Evolutionary conservation across 2,888 invertebrate genomes (phyloP).

Genomic region (Pyrrhia umbra): DNA sequence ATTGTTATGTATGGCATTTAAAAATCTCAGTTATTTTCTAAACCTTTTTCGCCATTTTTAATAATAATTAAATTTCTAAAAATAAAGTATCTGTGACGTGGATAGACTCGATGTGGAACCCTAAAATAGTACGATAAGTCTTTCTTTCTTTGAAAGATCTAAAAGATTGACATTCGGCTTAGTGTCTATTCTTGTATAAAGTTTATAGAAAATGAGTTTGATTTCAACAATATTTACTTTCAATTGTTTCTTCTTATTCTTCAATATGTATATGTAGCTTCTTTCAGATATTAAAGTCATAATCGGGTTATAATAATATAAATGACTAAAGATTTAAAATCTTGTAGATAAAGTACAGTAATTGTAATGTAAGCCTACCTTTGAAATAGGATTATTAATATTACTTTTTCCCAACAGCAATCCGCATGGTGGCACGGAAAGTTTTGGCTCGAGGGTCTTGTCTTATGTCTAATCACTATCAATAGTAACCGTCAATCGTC

Average conservation of each 20-base stretch:
- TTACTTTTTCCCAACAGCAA: background rate
- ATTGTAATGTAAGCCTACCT: no score
- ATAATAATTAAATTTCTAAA: background rate
- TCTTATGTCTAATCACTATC: conserved; percentile 26
- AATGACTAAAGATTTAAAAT: no score
- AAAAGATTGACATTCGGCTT: conserved; percentile 17
- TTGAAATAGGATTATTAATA: background rate
- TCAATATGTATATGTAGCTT: background rate
- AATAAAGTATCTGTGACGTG: background rate
- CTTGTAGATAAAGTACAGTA: no score
- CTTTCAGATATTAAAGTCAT: no score
- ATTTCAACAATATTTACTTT: background rate
- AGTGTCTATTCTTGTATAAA: background rate
- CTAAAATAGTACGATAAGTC: background rate
- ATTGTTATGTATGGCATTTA: no score
- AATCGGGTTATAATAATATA: no score
- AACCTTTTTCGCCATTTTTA: background rate
- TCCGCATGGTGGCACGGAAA: background rate
- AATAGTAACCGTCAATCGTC: conserved; percentile 33
- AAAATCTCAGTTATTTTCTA: background rate
- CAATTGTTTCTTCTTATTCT: background rate
- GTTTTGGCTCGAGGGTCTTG: background rate
- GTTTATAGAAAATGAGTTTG: conserved; percentile 2
- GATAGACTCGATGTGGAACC: background rate
- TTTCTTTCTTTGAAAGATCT: conserved; percentile 4